Percentiles rank a stretch among this genome's conserved stretches.
Conservation (phyloP, 2,888 invertebrate species). For the Drosophila incognita region DNA sequence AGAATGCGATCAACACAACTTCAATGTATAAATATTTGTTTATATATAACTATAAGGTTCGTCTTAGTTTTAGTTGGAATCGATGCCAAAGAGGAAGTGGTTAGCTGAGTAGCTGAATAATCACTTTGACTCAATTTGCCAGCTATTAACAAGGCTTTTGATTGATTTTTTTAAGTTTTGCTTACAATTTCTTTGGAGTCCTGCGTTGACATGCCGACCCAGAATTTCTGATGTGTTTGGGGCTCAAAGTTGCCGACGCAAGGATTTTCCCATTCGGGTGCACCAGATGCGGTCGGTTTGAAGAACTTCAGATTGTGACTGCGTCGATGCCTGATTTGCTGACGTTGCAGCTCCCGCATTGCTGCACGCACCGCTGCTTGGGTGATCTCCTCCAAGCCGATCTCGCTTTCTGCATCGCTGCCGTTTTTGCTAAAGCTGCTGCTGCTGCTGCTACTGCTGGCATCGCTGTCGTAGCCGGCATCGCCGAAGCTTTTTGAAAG, state of each 20-base stretch:
- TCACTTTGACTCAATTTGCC: slow-evolving; percentile 3
- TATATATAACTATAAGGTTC: background rate
- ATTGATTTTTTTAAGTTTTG: background rate
- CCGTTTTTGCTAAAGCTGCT: slow-evolving; percentile 35
- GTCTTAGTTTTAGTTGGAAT: background rate
- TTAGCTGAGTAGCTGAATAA: background rate
- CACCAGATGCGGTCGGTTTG: slow-evolving; percentile 9
- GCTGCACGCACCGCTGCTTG: slow-evolving; percentile 54
- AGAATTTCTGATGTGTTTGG: background rate
- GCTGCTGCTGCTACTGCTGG: slow-evolving; percentile 23
- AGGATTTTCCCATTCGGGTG: slow-evolving; percentile 82
- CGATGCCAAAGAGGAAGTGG: background rate
- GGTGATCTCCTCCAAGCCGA: slow-evolving; percentile 59
- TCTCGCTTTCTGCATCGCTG: slow-evolving; percentile 16
- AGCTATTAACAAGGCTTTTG: background rate
- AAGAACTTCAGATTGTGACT: slow-evolving; percentile 50
- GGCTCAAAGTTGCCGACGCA: slow-evolving; percentile 72
- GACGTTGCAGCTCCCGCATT: slow-evolving; percentile 47
- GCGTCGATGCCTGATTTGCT: slow-evolving; percentile 68
- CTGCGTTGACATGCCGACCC: slow-evolving; percentile 6
- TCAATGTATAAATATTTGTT: background rate
- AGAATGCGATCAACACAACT: background rate
- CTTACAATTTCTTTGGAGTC: slow-evolving; percentile 27
- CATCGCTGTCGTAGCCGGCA: slow-evolving; percentile 48
- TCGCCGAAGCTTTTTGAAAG: slow-evolving; percentile 49